Evolutionary conservation across 2,113 vertebrate species (phyloP), one percentile per base, ranked within the genome.

Genomic region (Morone saxatilis): DNA sequence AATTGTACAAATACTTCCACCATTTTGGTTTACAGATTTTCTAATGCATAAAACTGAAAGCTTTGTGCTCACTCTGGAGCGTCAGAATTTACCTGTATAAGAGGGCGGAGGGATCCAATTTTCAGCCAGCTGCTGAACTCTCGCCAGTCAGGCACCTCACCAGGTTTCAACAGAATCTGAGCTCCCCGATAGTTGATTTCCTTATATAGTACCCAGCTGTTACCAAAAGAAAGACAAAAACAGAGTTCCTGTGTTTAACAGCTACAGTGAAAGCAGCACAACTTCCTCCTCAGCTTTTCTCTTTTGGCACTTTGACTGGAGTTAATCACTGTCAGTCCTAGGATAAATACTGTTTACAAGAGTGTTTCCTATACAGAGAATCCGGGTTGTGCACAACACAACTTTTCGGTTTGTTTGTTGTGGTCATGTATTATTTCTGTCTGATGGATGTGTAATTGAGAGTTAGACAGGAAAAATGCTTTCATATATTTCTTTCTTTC

Each of bases 141-240:
- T 53, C 71, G 87, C 97, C 96, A 99, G 2, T 98, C 95, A 2
- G 93, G 86, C 78, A 98, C 94, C 65, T 97, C 95, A 6, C 94
- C 94, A 0, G 97, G 96, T 65, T 91, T 95, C 77, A 99, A 63
- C 7, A 99, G 89, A 86, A 97, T 94, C 94, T 99, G 97, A 60
- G 93, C 94, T 0, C 98, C 98, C 70, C 96, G 94, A 81, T 97
- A 99, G 92, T 96, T 97, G 86, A 94, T 94, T 1, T 93, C 95
- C 81, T 98, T 96, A 0, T 99, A 99, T 61, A 97, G 92, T 5
- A 99, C 88, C 98, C 98, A 99, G 88, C 98, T 99, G 80, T 48
- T 20, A 3, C 40, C 5, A 17, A 65, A 70, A 47, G 45, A 13
- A 50, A 70, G 16, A 84, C 40, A 53, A 41, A 53, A 43, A 74